Evolutionary conservation across 2,888 invertebrate genomes (phyloP).

Genomic region (Teleiodes luculella): DNA sequence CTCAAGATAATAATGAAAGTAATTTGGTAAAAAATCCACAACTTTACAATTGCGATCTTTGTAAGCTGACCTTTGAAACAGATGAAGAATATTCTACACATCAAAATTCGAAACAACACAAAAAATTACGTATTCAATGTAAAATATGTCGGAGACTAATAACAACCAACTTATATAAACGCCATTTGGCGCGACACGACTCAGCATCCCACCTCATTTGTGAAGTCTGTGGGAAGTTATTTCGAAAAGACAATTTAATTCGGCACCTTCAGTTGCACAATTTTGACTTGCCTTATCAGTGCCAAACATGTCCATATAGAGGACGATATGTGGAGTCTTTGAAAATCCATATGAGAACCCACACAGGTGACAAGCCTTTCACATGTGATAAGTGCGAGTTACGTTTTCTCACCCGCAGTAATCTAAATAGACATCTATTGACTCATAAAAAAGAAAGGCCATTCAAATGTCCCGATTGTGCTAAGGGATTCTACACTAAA

Average conservation of each 20-base stretch:
- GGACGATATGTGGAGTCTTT: constrained; percentile 38
- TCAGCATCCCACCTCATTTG: constrained; percentile 47
- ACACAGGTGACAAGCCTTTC: constrained; percentile 21
- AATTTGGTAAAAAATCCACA: constrained; percentile 11
- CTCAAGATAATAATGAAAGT: constrained; percentile 7
- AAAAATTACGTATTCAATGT: constrained; percentile 37
- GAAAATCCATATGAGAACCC: constrained; percentile 32
- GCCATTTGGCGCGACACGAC: constrained; percentile 38
- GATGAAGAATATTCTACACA: constrained; percentile 31
- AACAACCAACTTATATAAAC: constrained; percentile 38
- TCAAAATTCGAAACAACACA: constrained; percentile 34
- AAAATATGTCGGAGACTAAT: constrained; percentile 32
- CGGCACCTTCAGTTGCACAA: constrained; percentile 41
- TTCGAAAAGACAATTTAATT: constrained; percentile 50
- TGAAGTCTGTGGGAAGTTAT: constrained; percentile 56
- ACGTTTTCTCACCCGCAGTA: constrained; percentile 41
- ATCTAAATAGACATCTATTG: constrained; percentile 36
- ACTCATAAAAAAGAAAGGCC: constrained; percentile 33
- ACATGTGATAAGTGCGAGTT: constrained; percentile 18
- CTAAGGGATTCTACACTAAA: constrained; percentile 29
- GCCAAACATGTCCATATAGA: constrained; percentile 42
- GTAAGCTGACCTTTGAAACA: constrained; percentile 26
- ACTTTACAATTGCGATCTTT: constrained; percentile 24
- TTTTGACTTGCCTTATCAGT: constrained; percentile 37
- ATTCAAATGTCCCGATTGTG: constrained; percentile 32